phyloP scores from a whole-genome alignment of 2,888 invertebrate genomes.

The Lithophane socia region DNA sequence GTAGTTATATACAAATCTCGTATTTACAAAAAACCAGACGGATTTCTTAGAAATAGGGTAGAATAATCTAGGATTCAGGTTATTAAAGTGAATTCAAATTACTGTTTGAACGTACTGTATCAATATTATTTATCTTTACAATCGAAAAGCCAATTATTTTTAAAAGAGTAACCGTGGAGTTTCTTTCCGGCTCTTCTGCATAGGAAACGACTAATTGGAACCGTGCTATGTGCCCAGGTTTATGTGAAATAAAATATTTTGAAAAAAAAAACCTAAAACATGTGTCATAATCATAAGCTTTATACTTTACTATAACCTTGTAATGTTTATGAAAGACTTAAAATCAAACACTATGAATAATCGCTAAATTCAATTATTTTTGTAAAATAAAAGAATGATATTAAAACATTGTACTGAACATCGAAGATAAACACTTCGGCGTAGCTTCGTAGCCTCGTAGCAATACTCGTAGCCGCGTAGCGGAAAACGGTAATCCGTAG shows the following conservation, averaged over 20 bases:
- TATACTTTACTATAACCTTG: not conserved
- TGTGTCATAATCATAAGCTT: not conserved
- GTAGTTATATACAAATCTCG: not conserved
- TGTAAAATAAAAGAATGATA: not conserved
- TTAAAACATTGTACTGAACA: not conserved
- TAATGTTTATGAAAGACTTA: not conserved
- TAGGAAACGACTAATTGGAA: too few relatives aligned
- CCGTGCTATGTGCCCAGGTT: too few relatives aligned
- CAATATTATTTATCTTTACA: not conserved
- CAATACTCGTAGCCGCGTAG: constrained; percentile 47
- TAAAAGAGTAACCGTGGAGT: too few relatives aligned
- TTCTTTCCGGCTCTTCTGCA: too few relatives aligned
- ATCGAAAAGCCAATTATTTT: too few relatives aligned
- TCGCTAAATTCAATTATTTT: too few relatives aligned
- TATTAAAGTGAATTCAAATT: not conserved
- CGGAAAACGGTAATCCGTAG: constrained; percentile 30
- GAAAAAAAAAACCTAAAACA: too few relatives aligned
- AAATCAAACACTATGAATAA: not conserved
- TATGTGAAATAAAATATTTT: too few relatives aligned
- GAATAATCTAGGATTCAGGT: not conserved
- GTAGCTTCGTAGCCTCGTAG: constrained; percentile 51
- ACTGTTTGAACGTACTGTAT: not conserved
- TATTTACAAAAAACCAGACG: not conserved
- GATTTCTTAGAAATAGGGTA: constrained; percentile 15
- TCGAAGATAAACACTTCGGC: constrained; percentile 34